phyloP scores from a whole-genome alignment of 2,888 invertebrate genomes.

The Rhingia rostrata region DNA sequence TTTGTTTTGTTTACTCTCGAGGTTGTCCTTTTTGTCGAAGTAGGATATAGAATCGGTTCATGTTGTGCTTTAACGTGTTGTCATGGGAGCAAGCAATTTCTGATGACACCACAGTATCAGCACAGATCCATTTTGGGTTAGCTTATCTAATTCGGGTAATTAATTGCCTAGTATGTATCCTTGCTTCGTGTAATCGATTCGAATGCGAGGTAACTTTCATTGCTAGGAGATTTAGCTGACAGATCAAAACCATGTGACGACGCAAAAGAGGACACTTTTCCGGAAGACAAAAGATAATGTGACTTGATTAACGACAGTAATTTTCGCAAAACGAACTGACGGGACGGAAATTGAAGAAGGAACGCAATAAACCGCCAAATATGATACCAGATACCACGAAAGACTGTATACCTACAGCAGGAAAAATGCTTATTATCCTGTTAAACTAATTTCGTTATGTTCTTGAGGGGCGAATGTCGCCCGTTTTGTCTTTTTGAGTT shows the following conservation, averaged over 20 bases:
- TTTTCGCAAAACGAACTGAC: constrained; percentile 66
- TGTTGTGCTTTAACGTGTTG: constrained; percentile 19
- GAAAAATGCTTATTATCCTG: constrained; percentile 68
- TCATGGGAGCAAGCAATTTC: constrained; percentile 25
- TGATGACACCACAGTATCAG: constrained; percentile 27
- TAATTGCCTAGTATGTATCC: constrained; percentile 40
- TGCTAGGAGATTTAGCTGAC: constrained; percentile 23
- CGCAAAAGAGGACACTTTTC: constrained; percentile 10
- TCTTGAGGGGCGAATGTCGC: constrained; percentile 56
- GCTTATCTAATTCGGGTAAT: constrained; percentile 41
- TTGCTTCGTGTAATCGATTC: constrained; percentile 20
- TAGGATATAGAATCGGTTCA: constrained; percentile 8
- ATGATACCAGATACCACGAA: constrained; percentile 26
- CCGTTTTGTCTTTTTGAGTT: constrained; percentile 53
- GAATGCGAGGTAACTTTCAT: background rate
- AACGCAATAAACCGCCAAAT: constrained; percentile 49
- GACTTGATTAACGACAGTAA: constrained; percentile 69
- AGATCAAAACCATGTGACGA: constrained; percentile 44
- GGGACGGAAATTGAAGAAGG: constrained; percentile 61
- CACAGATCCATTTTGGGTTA: constrained; percentile 11
- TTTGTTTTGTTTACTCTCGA: background rate
- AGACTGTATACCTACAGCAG: constrained; percentile 1
- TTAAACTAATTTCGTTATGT: constrained; percentile 69
- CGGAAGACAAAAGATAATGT: constrained; percentile 34
- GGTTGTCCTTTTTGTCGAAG: constrained; percentile 21